Base-by-base conservation (phyloP, 2,888 invertebrate species). In the Euproctis similis region DNA sequence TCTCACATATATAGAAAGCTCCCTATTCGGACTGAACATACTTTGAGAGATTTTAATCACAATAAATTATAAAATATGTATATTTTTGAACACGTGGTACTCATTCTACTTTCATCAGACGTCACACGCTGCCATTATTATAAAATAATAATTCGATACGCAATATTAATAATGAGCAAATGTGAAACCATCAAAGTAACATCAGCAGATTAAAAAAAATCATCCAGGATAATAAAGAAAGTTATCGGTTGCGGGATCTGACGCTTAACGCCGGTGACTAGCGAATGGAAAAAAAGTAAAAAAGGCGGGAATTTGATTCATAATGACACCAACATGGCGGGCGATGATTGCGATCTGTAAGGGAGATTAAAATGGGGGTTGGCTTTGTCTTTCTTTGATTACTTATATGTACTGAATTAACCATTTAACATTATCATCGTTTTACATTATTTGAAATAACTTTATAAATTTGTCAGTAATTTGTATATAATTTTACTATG, bases 171-270 rank as follows among this genome's bases (percentile, higher is more conserved):
- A 65, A 66, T 65, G 66, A 62, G 60, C 42, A 63, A 67, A 71
- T 71, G 68, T 58, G 64, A 74, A 75, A 70, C 65, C 66, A 62
- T 59, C 59, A 50, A 61, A 50, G 60, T 59, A 71, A 61, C 58
- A 53, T 56, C 46, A 66, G 60, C 59, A 76, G 75, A 78, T 78
- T 76, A 80, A 77, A 78, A n/a, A n/a, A 80, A 76, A 77, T 77
- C 76, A 77, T 78, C 72, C 75, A 75, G 77, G 73, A 78, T 78
- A 78, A 80, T 81, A 78, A 78, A 76, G 75, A 69, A 64, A n/a
- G 60, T 80, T 80, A 81, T 81, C 80, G 64, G 62, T 70, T 75
- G 72, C 70, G 75, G 73, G 76, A 81, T 81, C 80, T 75, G 69
- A 75, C 64, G 73, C 71, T 80, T 75, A 68, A 75, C 64, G 73